These are phyloP conservation scores for Aselliscus stoliczkanus DNA, from an alignment of 2,797 vertebrate genomes.

Conservation along the genomic window DNA sequence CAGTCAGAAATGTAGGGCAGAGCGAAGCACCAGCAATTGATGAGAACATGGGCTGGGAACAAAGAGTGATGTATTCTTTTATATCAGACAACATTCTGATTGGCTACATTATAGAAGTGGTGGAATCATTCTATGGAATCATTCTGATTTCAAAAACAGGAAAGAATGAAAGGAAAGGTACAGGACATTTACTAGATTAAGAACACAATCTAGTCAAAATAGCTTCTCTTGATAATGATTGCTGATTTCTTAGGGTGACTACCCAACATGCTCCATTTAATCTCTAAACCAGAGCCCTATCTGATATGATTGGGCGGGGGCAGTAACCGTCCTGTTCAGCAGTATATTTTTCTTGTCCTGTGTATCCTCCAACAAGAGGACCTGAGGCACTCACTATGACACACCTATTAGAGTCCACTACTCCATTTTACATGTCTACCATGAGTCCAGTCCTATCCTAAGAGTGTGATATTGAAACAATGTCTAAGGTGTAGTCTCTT, in stretches of 20 bases:
- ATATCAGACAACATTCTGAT: not conserved
- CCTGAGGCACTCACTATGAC: not conserved
- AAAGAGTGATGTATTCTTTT: not conserved
- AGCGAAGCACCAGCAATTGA: not conserved
- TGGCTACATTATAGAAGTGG: not conserved
- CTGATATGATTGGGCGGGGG: not conserved
- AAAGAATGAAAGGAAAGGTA: not conserved
- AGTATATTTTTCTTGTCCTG: not conserved
- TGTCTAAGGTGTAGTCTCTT: not conserved
- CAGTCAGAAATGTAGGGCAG: not conserved
- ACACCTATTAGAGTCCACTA: not conserved
- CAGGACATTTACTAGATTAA: not conserved
- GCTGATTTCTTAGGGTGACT: not conserved
- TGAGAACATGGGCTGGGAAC: not conserved
- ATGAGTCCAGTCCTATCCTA: not conserved
- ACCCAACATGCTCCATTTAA: not conserved
- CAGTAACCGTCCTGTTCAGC: not conserved
- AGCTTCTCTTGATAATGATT: not conserved
- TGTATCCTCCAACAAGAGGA: not conserved
- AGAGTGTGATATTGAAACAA: not conserved
- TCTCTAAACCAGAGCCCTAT: not conserved
- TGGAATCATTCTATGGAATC: not conserved
- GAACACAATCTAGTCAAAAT: not conserved
- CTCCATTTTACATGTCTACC: not conserved
- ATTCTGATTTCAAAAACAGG: not conserved